Evolutionary conservation across 2,888 invertebrate species (phyloP), one percentile per base, ranked within the genome.

Genomic region (Xiphydria camelus): DNA sequence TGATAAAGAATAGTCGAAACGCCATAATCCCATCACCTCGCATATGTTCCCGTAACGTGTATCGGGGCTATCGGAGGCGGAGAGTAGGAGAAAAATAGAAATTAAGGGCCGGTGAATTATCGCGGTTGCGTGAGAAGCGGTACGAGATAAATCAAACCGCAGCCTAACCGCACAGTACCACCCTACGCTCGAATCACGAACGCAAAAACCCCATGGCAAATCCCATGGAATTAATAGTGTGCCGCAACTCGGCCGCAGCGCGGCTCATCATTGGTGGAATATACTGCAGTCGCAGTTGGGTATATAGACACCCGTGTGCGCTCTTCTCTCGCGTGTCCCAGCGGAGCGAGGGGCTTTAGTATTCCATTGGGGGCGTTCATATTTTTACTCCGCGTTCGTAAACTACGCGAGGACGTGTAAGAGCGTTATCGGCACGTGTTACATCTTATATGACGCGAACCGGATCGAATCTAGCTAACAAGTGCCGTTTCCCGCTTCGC

Each of bases 91-190:
- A 70, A 71, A 71, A 71, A 71, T 70, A 71, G 69, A 71, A 71
- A 71, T 71, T 70, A 71, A 70, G 71, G 68, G 64, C 62, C 66
- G 58, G 59, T 71, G 71, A 71, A 64, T 71, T 71, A 71, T 71
- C 70, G 72, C 59, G 64, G 62, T 71, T 70, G 72, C 71, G 71
- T 71, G 71, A 70, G 72, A 70, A 69, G 68, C 70, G 63, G 68
- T 51, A 52, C 57, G 63, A 70, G 70, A 72, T 72, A 72, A 72
- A 72, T 72, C 71, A 72, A 70, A 70, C 70, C 70, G 59, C 71
- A 68, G 54, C 59, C 50, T 54, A 57, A 53, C 65, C 66, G n/a
- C 65, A 51, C 66, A 67, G 61, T 63, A 61, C 67, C 66, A 62
- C 65, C 64, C 61, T 54, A 61, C 57, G 57, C 59, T 59, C 57